phyloP scores from a whole-genome alignment of 2,888 invertebrate species.

The Stegana nigrithorax region DNA sequence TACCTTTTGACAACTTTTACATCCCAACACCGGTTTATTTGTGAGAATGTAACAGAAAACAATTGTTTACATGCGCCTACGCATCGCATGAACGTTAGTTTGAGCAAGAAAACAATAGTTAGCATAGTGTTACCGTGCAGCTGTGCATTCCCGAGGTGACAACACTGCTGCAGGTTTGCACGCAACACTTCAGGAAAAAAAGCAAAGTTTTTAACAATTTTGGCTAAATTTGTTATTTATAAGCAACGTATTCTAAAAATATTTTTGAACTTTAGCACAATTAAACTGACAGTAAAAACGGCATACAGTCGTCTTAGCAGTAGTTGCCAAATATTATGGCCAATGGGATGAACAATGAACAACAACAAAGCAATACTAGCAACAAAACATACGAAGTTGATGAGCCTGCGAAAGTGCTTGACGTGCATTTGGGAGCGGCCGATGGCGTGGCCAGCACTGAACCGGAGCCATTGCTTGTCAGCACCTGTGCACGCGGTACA shows the following conservation, averaged over 20 bases:
- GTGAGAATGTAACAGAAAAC: neutral
- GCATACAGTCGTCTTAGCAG: constrained; percentile 17
- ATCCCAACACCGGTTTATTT: no score
- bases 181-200: neutral
- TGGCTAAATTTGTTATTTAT: neutral
- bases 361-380: constrained; percentile 35
- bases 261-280: neutral
- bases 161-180: neutral
- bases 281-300: neutral
- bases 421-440: neutral
- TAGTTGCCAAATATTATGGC: constrained; percentile 47
- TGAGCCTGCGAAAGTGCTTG: constrained; percentile 22
- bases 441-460: neutral
- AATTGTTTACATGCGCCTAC: neutral
- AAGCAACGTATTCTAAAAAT: neutral
- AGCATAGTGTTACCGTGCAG: neutral
- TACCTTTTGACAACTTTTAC: no score
- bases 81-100: neutral
- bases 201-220: neutral
- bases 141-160: neutral
- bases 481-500: constrained; percentile 31
- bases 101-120: neutral
- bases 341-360: constrained; percentile 57
- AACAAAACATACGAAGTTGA: constrained; percentile 16
- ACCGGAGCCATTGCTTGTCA: constrained; percentile 6